Conservation (phyloP, 2,113 vertebrate species). For the Fulica atra region DNA sequence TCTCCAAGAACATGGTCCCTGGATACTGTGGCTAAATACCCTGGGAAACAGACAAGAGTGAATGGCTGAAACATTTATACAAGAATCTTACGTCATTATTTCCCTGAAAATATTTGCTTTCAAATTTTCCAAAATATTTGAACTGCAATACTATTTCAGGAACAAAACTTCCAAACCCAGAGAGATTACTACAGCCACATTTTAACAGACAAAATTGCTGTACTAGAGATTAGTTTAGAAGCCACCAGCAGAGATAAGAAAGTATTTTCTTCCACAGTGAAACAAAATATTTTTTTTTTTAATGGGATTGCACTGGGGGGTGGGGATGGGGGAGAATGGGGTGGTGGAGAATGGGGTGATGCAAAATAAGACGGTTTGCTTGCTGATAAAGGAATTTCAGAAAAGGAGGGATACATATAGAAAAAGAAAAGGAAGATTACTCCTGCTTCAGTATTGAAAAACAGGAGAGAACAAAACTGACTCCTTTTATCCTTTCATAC, state of each 20-base stretch:
- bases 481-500: neutral
- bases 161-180: constrained; percentile 26
- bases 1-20: neutral
- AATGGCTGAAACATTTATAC: neutral
- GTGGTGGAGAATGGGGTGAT: neutral
- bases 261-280: neutral
- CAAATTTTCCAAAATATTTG: constrained; percentile 1
- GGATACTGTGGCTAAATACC: neutral
- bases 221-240: constrained; percentile 17
- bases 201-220: neutral
- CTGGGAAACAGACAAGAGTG: neutral
- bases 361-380: neutral
- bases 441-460: neutral
- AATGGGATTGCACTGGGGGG: neutral
- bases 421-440: neutral
- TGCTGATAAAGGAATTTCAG: neutral
- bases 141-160: neutral
- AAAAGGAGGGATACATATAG: neutral
- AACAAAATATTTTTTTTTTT: neutral
- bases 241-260: neutral
- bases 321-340: too few relatives aligned
- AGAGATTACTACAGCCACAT: neutral
- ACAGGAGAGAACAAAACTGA: neutral
- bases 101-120: constrained; percentile 30
- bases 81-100: constrained; percentile 3